Evolutionary conservation across 1,140 invertebrate species (phyloP).

Genomic region (Bombus confusus): DNA sequence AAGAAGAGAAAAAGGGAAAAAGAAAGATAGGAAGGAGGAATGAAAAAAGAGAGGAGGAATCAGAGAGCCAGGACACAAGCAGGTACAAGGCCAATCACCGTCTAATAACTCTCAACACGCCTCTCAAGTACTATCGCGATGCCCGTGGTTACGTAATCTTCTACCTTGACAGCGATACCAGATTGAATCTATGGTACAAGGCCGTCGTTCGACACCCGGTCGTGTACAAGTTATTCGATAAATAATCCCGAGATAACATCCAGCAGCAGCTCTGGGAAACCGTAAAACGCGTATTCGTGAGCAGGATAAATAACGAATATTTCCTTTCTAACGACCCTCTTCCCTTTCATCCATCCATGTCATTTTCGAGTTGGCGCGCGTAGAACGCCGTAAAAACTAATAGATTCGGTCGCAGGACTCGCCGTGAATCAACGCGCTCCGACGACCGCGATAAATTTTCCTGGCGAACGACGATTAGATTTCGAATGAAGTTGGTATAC

Average conservation of each 20-base stretch:
- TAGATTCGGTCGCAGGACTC: slow-evolving; percentile 28
- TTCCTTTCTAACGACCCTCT: background rate
- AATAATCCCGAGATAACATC: slow-evolving; percentile 39
- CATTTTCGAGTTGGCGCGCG: background rate
- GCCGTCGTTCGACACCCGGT: background rate
- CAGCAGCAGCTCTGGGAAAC: background rate
- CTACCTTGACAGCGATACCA: slow-evolving; percentile 42
- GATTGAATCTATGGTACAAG: slow-evolving; percentile 40
- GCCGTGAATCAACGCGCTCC: background rate
- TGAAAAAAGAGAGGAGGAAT: background rate
- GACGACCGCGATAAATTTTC: slow-evolving; percentile 60
- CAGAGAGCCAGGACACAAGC: background rate
- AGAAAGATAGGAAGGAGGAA: background rate
- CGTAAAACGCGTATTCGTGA: slow-evolving; percentile 35
- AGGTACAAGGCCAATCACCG: background rate
- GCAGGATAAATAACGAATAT: slow-evolving; percentile 11
- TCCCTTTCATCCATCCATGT: background rate
- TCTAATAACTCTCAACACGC: background rate
- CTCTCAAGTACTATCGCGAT: background rate
- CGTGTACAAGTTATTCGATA: slow-evolving; percentile 34
- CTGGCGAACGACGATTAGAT: slow-evolving; percentile 45
- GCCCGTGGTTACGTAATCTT: slow-evolving; percentile 27
- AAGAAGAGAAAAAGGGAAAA: background rate
- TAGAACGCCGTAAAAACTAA: slow-evolving; percentile 48
- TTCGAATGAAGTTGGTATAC: slow-evolving; percentile 59